phyloP scores from a whole-genome alignment of 2,113 vertebrate species.

The Xenopus borealis region DNA sequence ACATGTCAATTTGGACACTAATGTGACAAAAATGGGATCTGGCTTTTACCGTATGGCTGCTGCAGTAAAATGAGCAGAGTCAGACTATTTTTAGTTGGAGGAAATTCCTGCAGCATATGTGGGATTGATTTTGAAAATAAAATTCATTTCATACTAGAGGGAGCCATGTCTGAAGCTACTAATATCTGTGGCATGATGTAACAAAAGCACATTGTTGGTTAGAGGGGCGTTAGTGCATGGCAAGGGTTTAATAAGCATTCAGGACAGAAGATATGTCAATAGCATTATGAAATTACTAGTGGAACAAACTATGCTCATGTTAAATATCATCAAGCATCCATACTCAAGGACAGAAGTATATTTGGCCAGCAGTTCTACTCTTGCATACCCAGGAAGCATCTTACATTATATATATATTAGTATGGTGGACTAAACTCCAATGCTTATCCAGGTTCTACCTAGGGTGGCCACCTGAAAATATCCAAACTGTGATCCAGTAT shows the following conservation, averaged over 20 bases:
- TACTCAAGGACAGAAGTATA: too few relatives aligned
- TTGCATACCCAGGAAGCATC: too few relatives aligned
- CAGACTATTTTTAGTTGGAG: conserved; percentile 21
- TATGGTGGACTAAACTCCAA: too few relatives aligned
- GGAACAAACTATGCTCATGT: too few relatives aligned
- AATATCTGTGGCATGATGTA: conserved; percentile 4
- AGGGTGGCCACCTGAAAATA: too few relatives aligned
- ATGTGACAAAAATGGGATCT: conserved; percentile 27
- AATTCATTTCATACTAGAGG: conserved; percentile 2
- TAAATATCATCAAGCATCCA: too few relatives aligned
- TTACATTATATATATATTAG: too few relatives aligned
- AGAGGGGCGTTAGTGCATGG: neutral
- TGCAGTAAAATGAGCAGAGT: conserved; percentile 10
- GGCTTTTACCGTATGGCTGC: conserved; percentile 26
- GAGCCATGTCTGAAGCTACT: conserved; percentile 3
- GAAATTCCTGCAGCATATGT: conserved; percentile 2
- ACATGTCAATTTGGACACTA: conserved; percentile 32
- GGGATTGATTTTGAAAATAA: conserved; percentile 16
- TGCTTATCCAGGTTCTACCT: too few relatives aligned
- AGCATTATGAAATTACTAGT: too few relatives aligned
- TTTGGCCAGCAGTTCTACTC: too few relatives aligned
- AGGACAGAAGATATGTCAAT: neutral
- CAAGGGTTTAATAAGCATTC: neutral
- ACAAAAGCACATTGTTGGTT: neutral
- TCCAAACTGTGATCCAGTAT: too few relatives aligned